Base-by-base conservation (phyloP, 2,888 invertebrate species). In the Folsomia manolachei region DNA sequence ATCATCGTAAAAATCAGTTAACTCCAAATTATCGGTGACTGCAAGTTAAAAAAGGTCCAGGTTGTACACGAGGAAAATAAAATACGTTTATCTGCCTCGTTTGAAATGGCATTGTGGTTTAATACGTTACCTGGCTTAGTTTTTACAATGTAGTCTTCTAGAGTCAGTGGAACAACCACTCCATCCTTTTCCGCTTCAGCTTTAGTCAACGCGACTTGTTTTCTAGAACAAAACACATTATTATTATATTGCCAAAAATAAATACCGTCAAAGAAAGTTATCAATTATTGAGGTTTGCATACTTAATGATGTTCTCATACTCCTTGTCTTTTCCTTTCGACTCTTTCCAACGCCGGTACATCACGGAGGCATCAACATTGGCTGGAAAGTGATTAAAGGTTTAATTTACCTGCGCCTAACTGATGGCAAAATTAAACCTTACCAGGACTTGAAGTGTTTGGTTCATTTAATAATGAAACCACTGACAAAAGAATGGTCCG, bases 361-460 rank as follows among this genome's bases (percentile, higher is more conserved):
- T 98, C 73, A 99, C 98, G 71, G 97, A 97, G 60, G 99, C 98
- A 87, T 99, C 99, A 26, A 99, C 99, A 85, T 99, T 99, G 7
- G 71, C 71, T 61, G 14, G 7, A 39, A 39, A 39, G 39, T 4
- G 14, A 39, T 9, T 39, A 39, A 39, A 14, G 14, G 14, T 39
- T 39, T 4, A 39, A 39, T 4, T 39, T 39, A 39, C 39, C 39
- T n/a, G n/a, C n/a, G n/a, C n/a, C n/a, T n/a, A 39, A 39, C 4
- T 39, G 39, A 39, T 14, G 39, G 14, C 39, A 39, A 39, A 9
- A 4, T 39, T 14, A 39, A 39, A 39, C 39, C 39, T 39, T 39
- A 39, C 39, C 39, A 63, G 99, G 99, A 82, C 97, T 98, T 86
- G 92, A 98, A 79, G 98, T 99, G 87, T 99, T 99, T 78, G 99